Percentiles rank a stretch among this genome's conserved stretches.
These are phyloP conservation scores for Hippocampus barbouri DNA, from an alignment of 2,113 vertebrate species.

Conservation along the genomic window DNA sequence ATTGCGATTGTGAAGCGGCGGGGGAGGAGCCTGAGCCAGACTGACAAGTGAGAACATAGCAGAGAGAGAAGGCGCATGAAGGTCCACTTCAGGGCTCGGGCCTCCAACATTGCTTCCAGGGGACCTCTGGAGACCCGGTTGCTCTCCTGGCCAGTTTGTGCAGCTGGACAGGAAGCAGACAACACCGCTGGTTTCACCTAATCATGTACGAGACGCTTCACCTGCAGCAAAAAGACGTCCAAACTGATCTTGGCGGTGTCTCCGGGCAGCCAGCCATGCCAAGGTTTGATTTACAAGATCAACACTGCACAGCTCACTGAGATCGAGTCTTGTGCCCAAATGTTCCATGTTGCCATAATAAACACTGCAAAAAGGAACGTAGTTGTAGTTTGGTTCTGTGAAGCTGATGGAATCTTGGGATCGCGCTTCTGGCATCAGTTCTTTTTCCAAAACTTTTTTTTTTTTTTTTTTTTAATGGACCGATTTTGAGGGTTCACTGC, in stretches of 20 bases:
- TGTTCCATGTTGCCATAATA: neutral
- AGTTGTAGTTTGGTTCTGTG: neutral
- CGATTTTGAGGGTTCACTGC: too few relatives aligned
- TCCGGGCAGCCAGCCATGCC: slow-evolving; percentile 2
- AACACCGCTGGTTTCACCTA: slow-evolving; percentile 46
- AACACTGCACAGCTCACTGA: slow-evolving; percentile 6
- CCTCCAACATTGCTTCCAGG: neutral
- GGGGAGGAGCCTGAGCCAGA: slow-evolving; percentile 26
- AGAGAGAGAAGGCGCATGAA: neutral
- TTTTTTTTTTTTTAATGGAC: too few relatives aligned
- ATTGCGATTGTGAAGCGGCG: slow-evolving; percentile 27
- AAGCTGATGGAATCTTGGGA: neutral
- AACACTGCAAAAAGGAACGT: neutral
- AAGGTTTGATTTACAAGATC: slow-evolving; percentile 14
- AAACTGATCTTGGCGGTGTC: slow-evolving; percentile 11
- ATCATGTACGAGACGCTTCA: slow-evolving; percentile 39
- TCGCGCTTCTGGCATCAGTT: too few relatives aligned
- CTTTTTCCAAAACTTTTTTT: too few relatives aligned
- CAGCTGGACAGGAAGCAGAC: slow-evolving; percentile 35
- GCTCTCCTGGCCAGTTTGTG: slow-evolving; percentile 32
- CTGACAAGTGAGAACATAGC: too few relatives aligned
- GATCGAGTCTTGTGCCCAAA: neutral
- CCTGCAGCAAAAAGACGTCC: slow-evolving; percentile 4
- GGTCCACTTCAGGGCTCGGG: neutral
- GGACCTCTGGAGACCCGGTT: slow-evolving; percentile 30